Base-by-base conservation (phyloP, 2,113 vertebrate genomes). In the Eleginops maclovinus region DNA sequence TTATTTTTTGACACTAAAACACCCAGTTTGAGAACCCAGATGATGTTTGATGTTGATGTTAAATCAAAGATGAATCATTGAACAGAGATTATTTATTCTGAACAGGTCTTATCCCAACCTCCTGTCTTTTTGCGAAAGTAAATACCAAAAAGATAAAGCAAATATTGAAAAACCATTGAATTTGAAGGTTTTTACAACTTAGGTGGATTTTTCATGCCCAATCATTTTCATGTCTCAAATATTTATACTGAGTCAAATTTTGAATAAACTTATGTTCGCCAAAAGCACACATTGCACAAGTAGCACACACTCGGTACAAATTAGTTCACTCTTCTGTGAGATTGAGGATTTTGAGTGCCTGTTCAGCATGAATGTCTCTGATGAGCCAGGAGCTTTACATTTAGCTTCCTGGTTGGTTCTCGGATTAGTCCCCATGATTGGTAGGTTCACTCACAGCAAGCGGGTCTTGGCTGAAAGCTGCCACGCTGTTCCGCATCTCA, bases 401-500 rank as follows among this genome's bases (percentile, higher is more conserved):
- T 8, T 16, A 79, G 72, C 77, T 28, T 60, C 70, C 65, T 51
- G 82, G 79, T 65, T 87, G 58, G 51, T 70, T 67, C 62, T 40
- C 56, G 31, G 87, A 90, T 87, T 83, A 79, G 77, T 72, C 73
- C 75, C 58, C 61, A 64, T 92, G 93, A 95, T 94, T 94, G 84
- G 88, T 50, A 66, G 73, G 82, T 84, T 71, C 75, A 96, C 97
- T 98, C 96, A 99, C 98, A 56, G 96, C 93, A 78, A 97, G 93
- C 1, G 94, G 92, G 87, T 98, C 97, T 4, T 96, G 84, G 53
- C 95, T 86, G 72, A 97, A 97, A 89, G 97, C 96, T 1, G 97
- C 97, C 62, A 99, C 96, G 21, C 97, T 99, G 93, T 94, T 97
- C 93, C 98, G 95, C 95, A 98, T 98, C 89, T 99, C 98, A 6